Conservation (phyloP, 1,140 invertebrate species). For the Scaptomyza graminum region DNA sequence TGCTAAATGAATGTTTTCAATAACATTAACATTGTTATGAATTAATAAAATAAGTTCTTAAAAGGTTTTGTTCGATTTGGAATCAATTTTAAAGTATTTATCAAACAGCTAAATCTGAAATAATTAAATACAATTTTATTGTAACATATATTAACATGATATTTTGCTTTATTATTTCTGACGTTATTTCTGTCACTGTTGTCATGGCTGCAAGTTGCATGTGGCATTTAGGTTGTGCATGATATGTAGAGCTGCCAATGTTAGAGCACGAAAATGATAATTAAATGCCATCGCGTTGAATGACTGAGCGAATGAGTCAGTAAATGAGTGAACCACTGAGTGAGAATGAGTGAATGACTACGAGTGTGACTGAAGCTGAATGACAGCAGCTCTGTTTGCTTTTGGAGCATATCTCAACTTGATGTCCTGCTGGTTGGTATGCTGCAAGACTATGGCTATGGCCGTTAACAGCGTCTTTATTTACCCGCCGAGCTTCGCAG, state of each 20-base stretch:
- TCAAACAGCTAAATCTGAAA: no score
- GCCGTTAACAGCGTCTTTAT: slow-evolving; percentile 74
- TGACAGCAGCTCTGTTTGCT: slow-evolving; percentile 30
- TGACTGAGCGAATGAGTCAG: slow-evolving; percentile 14
- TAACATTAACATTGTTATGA: no score
- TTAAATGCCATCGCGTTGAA: slow-evolving; percentile 62
- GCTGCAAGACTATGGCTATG: slow-evolving; percentile 67
- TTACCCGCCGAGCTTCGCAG: slow-evolving; percentile 32
- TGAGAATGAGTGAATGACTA: neutral
- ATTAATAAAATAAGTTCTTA: no score
- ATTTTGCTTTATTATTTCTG: neutral
- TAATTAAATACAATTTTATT: no score
- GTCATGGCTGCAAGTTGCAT: neutral
- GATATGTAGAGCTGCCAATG: slow-evolving; percentile 29
- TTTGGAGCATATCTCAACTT: slow-evolving; percentile 58
- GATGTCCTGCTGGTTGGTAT: slow-evolving; percentile 56
- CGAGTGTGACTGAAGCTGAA: neutral
- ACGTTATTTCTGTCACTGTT: neutral
- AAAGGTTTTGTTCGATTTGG: no score
- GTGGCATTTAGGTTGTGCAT: neutral
- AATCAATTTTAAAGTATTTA: no score
- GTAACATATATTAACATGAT: neutral
- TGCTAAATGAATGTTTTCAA: no score
- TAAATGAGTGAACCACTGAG: slow-evolving; percentile 12
- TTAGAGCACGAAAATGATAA: slow-evolving; percentile 65